Evolutionary conservation across 2,888 invertebrate genomes (phyloP).

Genomic region (Hartigia nigra): DNA sequence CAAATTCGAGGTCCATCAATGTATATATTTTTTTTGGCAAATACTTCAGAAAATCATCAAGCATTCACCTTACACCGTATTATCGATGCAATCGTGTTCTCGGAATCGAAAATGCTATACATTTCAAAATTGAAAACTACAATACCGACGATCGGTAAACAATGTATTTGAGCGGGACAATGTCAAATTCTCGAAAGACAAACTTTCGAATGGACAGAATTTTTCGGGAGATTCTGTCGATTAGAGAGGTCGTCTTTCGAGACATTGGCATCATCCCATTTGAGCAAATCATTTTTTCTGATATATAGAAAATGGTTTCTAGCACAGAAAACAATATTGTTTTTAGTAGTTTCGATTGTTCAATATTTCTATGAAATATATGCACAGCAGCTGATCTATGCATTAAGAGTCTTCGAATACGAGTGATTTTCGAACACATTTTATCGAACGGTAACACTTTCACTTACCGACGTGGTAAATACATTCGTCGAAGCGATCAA

Average conservation of each 20-base stretch:
- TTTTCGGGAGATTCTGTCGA: too few relatives aligned
- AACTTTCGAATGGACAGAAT: too few relatives aligned
- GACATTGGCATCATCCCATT: too few relatives aligned
- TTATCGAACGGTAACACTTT: constrained; percentile 13
- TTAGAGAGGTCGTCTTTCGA: too few relatives aligned
- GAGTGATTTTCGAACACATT: not conserved
- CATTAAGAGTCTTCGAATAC: too few relatives aligned
- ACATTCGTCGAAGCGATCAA: constrained; percentile 24
- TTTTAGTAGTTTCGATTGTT: not conserved
- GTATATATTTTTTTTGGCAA: not conserved
- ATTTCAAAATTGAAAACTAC: not conserved
- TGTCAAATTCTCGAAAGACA: too few relatives aligned
- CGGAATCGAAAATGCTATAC: not conserved
- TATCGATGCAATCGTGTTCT: not conserved
- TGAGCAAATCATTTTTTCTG: not conserved
- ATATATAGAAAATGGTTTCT: not conserved
- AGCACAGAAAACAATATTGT: not conserved
- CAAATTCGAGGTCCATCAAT: not conserved
- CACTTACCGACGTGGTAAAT: constrained; percentile 15
- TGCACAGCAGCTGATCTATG: not conserved
- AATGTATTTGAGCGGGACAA: not conserved
- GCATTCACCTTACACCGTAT: not conserved
- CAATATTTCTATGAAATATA: not conserved
- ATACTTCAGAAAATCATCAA: not conserved
- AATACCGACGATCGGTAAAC: not conserved